Evolutionary conservation across 1,140 invertebrate species (phyloP).

Genomic region (Rhyacophila brunnea): DNA sequence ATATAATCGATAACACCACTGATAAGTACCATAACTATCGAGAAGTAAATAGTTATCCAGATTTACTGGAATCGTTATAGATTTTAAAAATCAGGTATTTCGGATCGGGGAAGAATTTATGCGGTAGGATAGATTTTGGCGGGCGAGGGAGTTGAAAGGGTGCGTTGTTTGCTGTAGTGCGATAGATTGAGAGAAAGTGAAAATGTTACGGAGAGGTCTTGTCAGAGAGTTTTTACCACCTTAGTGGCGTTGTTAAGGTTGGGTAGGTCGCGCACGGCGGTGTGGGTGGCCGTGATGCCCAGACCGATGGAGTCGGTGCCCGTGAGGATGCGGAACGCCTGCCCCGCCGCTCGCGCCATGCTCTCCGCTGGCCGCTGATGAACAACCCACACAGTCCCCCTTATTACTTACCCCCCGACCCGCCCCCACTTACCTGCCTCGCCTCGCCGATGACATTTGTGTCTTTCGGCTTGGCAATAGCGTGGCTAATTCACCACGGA

Average conservation of each 20-base stretch:
- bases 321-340: slow-evolving; percentile 72
- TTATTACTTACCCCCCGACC: slow-evolving; percentile 32
- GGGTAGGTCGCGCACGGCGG: slow-evolving; percentile 55
- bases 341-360: slow-evolving; percentile 71
- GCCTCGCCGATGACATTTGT: slow-evolving; percentile 1
- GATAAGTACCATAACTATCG: no score
- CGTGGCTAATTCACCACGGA: no score
- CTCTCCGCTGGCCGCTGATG: slow-evolving; percentile 70
- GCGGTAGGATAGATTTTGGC: no score
- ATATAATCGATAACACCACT: no score
- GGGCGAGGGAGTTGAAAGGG: no score
- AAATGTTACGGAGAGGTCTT: slow-evolving; percentile 3
- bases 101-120: no score
- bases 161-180: no score
- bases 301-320: slow-evolving; percentile 73
- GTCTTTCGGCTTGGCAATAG: no score
- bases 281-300: slow-evolving; percentile 64
- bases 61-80: no score
- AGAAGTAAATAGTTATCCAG: no score
- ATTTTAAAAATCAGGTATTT: no score
- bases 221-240: slow-evolving; percentile 13
- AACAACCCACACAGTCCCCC: slow-evolving; percentile 24
- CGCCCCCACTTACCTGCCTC: background rate
- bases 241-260: slow-evolving; percentile 48
- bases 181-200: slow-evolving; percentile 11